Conservation (phyloP, 2,888 invertebrate genomes). For the Oscheius sp. region DNA sequence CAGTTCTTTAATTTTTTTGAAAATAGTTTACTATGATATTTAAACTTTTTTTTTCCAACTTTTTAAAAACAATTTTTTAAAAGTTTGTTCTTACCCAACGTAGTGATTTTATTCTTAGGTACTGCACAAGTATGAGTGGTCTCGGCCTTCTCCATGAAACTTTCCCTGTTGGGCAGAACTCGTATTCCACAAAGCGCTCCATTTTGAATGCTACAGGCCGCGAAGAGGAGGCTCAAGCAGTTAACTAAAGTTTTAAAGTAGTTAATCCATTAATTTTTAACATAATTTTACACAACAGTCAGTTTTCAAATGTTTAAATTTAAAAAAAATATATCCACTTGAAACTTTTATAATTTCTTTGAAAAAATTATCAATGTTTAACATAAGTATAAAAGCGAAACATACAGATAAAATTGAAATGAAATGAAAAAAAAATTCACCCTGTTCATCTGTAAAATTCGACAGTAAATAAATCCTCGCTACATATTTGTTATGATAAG, state of each 20-base stretch:
- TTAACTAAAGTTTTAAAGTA: neutral
- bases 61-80: neutral
- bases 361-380: too few relatives aligned
- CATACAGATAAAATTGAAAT: too few relatives aligned
- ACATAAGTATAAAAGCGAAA: too few relatives aligned
- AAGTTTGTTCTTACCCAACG: neutral
- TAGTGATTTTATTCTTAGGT: neutral
- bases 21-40: neutral
- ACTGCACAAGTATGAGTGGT: neutral
- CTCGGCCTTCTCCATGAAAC: neutral
- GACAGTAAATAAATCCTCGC: neutral
- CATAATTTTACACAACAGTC: too few relatives aligned
- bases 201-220: neutral
- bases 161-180: neutral
- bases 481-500: slow-evolving; percentile 4
- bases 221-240: neutral
- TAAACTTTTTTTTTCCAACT: neutral
- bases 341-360: too few relatives aligned
- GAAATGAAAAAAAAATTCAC: too few relatives aligned
- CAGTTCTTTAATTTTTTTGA: neutral
- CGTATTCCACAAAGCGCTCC: neutral
- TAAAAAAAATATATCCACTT: too few relatives aligned
- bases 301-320: too few relatives aligned
- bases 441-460: neutral
- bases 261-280: neutral